Percentiles rank a stretch among this genome's conserved stretches.
Conservation (phyloP, 1,140 invertebrate genomes). For the Teleopsis dalmanni region DNA sequence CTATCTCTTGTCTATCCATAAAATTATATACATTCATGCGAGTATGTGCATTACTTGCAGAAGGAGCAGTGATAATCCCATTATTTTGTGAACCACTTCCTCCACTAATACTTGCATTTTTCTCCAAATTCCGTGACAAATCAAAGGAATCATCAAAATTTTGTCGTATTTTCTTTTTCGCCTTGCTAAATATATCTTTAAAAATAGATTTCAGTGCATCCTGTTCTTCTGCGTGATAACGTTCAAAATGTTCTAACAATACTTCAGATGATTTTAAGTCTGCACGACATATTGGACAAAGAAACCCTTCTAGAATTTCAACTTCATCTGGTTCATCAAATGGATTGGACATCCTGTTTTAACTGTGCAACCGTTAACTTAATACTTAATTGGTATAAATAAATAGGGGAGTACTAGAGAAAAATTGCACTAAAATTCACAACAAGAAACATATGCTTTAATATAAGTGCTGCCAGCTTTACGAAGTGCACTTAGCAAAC, state of each 20-base stretch:
- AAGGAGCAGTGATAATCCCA: constrained; percentile 15
- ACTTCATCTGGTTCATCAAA: constrained; percentile 14
- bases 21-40: constrained; percentile 44
- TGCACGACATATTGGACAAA: constrained; percentile 87
- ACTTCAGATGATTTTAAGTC: constrained; percentile 76
- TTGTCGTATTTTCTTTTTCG: constrained; percentile 74
- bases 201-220: constrained; percentile 77
- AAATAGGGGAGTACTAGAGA: no score
- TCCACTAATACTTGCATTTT: constrained; percentile 40
- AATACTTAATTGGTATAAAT: no score
- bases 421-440: no score
- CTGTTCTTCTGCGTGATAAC: constrained; percentile 79
- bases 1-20: constrained; percentile 59
- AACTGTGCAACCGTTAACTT: no score
- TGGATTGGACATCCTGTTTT: constrained; percentile 11
- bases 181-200: constrained; percentile 83
- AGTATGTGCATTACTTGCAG: constrained; percentile 21
- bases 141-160: constrained; percentile 61
- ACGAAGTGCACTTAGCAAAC: no score
- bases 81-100: background rate
- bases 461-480: no score
- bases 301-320: constrained; percentile 75
- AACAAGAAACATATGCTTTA: no score
- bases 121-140: constrained; percentile 50
- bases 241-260: constrained; percentile 81